Base-by-base conservation (phyloP, 2,113 vertebrate genomes). In the Neoarius graeffei region DNA sequence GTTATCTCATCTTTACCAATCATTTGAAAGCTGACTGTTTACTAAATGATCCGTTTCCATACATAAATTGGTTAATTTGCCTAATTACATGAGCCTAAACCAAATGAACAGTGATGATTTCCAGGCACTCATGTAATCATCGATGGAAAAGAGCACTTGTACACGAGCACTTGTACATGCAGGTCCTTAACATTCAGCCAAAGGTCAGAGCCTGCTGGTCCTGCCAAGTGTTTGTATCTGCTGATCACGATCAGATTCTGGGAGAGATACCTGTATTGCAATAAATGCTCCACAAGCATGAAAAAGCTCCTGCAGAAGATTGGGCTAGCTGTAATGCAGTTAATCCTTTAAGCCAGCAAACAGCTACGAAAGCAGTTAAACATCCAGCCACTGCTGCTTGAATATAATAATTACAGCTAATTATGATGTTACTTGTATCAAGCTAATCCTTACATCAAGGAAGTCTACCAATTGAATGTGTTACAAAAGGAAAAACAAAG, bases 111-210 rank as follows among this genome's bases (percentile, higher is more conserved):
- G 7, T 27, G 56, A 74, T 17, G 50, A 56, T 52, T 64, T 87
- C 66, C 80, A 83, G n/a, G 48, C 80, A 54, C n/a, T 74, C 66
- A 83, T 9, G 5, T 82, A 81, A 56, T 83, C 54, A 87, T 60
- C 54, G 50, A 67, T 10, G 71, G 54, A 74, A 87, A 62, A 64
- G 30, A 48, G 15, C 86, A 73, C 54, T 81, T 57, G 57, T 42
- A 42, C 42, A 42, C 42, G 42, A 48, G 9, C 86, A 73, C 54
- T 81, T 57, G 57, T 69, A 73, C 86, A 73, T 74, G 67, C 86
- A 74, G 66, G 54, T 83, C 80, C 67, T 87, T n/a, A 62, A 60
- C 86, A 60, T 83, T 83, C 79, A 87, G 86, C 79, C 80, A 83
- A 81, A 86, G 57, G 59, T 57, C 84, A 83, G 25, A 86, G 57